A percentile compares a stretch with the other conserved stretches of the same genome.
These are phyloP conservation scores for Eilema caniola DNA, from an alignment of 2,888 invertebrate species.

Conservation along the genomic window DNA sequence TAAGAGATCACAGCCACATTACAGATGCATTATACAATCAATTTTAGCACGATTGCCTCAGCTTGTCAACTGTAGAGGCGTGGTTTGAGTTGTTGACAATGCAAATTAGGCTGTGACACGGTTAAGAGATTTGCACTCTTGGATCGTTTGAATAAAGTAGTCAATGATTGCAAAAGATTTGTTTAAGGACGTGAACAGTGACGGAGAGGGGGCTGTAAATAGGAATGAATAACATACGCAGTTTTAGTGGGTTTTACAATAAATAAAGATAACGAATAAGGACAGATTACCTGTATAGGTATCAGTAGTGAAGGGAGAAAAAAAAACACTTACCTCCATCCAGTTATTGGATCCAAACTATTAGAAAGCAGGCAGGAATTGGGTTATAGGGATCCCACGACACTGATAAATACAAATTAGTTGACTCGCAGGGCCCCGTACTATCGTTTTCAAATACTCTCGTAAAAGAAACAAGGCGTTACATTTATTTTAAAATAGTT, in stretches of 20 bases:
- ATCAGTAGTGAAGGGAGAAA: neutral
- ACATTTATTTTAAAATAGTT: no score
- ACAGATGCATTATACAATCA: slow-evolving; percentile 61
- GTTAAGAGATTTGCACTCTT: slow-evolving; percentile 8
- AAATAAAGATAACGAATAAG: no score
- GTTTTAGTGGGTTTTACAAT: no score
- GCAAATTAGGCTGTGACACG: slow-evolving; percentile 17
- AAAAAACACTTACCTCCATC: no score
- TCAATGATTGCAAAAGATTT: slow-evolving; percentile 5
- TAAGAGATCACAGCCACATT: slow-evolving; percentile 54
- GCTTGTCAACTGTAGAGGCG: slow-evolving; percentile 35
- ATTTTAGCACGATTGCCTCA: slow-evolving; percentile 48
- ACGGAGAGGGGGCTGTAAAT: neutral
- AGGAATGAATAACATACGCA: neutral
- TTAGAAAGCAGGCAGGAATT: no score
- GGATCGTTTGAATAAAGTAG: neutral
- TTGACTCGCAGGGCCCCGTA: no score
- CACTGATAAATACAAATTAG: no score
- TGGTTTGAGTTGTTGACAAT: slow-evolving; percentile 26
- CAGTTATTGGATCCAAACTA: no score
- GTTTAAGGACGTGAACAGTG: neutral
- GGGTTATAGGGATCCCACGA: no score
- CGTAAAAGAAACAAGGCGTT: no score
- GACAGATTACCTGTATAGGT: neutral
- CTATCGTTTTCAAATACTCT: no score